These are phyloP conservation scores for Odontocolon sp. DNA, from an alignment of 2,888 invertebrate genomes.

Conservation along the genomic window DNA sequence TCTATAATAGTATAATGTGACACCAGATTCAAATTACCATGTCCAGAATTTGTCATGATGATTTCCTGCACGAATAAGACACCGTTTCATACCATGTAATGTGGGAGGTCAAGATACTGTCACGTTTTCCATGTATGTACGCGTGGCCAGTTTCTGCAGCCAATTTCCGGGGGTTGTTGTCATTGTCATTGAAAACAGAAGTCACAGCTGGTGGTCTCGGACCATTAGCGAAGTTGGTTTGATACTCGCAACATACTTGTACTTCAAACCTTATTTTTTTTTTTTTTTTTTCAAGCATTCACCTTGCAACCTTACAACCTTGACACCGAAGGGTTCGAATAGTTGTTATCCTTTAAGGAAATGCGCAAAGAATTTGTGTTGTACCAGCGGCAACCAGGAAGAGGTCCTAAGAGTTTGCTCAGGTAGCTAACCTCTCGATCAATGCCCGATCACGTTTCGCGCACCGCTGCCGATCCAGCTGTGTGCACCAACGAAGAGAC, in stretches of 20 bases:
- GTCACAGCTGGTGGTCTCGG: conserved; percentile 61
- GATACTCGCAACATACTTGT: conserved; percentile 22
- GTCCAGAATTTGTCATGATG: conserved; percentile 22
- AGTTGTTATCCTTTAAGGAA: conserved; percentile 18
- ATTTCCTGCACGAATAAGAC: neutral
- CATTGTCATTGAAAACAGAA: conserved; percentile 11
- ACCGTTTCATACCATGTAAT: conserved; percentile 39
- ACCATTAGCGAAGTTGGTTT: neutral
- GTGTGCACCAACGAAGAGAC: conserved; percentile 27
- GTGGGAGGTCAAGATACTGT: conserved; percentile 57
- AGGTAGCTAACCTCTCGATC: conserved; percentile 39
- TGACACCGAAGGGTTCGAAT: conserved; percentile 22
- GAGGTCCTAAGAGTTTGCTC: conserved; percentile 30
- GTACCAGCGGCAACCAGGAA: conserved; percentile 35
- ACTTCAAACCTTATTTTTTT: neutral
- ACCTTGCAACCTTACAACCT: neutral
- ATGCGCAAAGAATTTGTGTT: conserved; percentile 25
- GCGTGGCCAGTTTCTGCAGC: conserved; percentile 44
- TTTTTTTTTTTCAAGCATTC: neutral
- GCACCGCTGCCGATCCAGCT: conserved; percentile 51
- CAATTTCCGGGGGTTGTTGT: conserved; percentile 52
- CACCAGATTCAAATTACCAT: no score
- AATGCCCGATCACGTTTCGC: conserved; percentile 60
- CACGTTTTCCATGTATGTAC: conserved; percentile 68
- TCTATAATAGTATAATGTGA: no score